phyloP scores from a whole-genome alignment of 1,140 invertebrate genomes.

The Drosophila sp. region DNA sequence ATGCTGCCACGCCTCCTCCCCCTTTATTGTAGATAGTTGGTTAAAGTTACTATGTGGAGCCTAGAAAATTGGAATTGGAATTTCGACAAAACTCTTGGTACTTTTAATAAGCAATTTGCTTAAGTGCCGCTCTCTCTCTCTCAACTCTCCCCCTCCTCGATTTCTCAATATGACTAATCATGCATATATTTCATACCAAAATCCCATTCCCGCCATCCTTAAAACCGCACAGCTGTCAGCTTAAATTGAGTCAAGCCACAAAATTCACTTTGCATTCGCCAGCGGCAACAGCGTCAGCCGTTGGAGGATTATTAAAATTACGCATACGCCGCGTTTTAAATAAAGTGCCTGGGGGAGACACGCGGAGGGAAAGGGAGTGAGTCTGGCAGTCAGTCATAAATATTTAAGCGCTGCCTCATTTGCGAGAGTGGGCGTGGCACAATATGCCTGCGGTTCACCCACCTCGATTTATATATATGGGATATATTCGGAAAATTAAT shows the following conservation, averaged over 20 bases:
- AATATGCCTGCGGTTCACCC: conserved; percentile 10
- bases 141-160: conserved; percentile 16
- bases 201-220: neutral
- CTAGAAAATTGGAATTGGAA: conserved; percentile 22
- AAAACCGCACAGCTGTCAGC: conserved; percentile 65
- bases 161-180: conserved; percentile 80
- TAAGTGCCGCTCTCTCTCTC: conserved; percentile 63
- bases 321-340: conserved; percentile 80
- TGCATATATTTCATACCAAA: conserved; percentile 72
- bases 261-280: conserved; percentile 78
- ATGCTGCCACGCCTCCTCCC: conserved; percentile 8
- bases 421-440: conserved; percentile 43
- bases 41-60: conserved; percentile 52
- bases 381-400: conserved; percentile 56
- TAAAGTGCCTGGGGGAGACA: conserved; percentile 47
- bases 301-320: conserved; percentile 81
- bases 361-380: neutral
- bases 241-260: conserved; percentile 79
- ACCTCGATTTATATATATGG: conserved; percentile 31
- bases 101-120: conserved; percentile 82
- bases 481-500: conserved; percentile 44
- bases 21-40: conserved; percentile 29
- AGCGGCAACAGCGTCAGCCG: conserved; percentile 51
- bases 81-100: conserved; percentile 46
- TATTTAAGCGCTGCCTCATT: conserved; percentile 57